Base-by-base conservation (phyloP, 2,113 vertebrate genomes). In the Oxyura jamaicensis region DNA sequence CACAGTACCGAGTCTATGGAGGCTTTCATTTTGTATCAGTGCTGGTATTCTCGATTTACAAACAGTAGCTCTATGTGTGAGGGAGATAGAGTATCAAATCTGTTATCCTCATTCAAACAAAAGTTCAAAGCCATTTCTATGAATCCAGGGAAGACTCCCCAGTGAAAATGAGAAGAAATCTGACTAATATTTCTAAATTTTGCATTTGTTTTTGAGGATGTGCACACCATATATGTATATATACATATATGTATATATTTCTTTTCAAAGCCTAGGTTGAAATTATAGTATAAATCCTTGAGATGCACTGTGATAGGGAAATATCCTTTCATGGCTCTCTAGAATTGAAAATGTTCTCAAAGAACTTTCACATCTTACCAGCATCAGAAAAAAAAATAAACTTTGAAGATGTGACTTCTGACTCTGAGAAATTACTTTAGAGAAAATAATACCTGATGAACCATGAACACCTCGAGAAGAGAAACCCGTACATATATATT, bases 71-170 rank as follows among this genome's bases (percentile, higher is more conserved):
- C 26, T 46, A 3, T 11, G n/a, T 7, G 0, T 44, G 29, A 48
- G 23, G 63, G 19, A 42, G 12, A 41, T 7, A 46, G 25, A 4
- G 21, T 10, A 15, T 36, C 33, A 50, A 83, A 82, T n/a, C 31
- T 1, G 0, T 10, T 3, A 55, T 48, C 22, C 14, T 73, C 15
- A 16, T 41, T n/a, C 28, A 78, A 50, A 41, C 6, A 62, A 83
- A 88, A 77, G 26, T 39, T 74, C 33, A 67, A 18, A 90, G 42
- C 8, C 29, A 69, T 58, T 69, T 55, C 20, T 23, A 23, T 52
- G 48, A 88, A 75, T 6, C 8, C 11, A 50, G 5, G 0, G 0
- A 31, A 78, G 10, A 2, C 28, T 88, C 3, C 36, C 7, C 15
- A 72, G 21, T 28, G 33, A 39, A 86, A 86, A 59, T 12, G 3